Base-by-base conservation (phyloP, 1,140 invertebrate genomes). In the Eulimnadia texana region DNA sequence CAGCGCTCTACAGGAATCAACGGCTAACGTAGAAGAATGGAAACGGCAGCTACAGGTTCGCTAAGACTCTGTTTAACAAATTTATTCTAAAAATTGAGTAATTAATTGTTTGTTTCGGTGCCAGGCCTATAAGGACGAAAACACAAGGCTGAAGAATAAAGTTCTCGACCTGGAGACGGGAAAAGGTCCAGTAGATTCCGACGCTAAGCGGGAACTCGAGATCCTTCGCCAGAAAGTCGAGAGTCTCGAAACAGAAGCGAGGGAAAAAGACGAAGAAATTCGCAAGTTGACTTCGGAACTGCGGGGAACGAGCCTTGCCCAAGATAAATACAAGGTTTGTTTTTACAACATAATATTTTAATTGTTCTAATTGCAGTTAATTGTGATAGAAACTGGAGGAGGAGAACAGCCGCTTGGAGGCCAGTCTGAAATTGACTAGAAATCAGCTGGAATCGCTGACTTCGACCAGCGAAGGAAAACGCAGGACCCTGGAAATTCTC, bases 21-120 rank as follows among this genome's bases (percentile, higher is more conserved):
- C 92, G 25, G 88, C 92, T 42, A 98, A 98, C 76, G 93, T 98
- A 6, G 93, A 98, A 69, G 92, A 97, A 72, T 98, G 94, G 94
- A 97, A 97, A 76, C 82, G 91, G 66, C 93, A 98, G 71, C 77
- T 98, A 61, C 92, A 94, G 33, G 33, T 42, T 16, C 16, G 6
- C 33, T 16, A 42, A 42, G 33, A 42, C 33, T 9, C 33, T 42
- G 33, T 42, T 42, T 6, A 42, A 9, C 16, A 6, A 9, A 42
- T 42, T 42, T 16, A 42, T 42, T 42, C 16, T 9, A 42, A 42
- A 16, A 42, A 42, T 42, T n/a, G n/a, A n/a, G n/a, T n/a, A n/a
- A n/a, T n/a, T n/a, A n/a, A n/a, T n/a, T n/a, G n/a, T n/a, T n/a
- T n/a, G n/a, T n/a, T n/a, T n/a, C n/a, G n/a, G n/a, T n/a, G n/a